Evolutionary conservation across 2,113 vertebrate genomes (phyloP).

Genomic region (Tenrec ecaudatus): DNA sequence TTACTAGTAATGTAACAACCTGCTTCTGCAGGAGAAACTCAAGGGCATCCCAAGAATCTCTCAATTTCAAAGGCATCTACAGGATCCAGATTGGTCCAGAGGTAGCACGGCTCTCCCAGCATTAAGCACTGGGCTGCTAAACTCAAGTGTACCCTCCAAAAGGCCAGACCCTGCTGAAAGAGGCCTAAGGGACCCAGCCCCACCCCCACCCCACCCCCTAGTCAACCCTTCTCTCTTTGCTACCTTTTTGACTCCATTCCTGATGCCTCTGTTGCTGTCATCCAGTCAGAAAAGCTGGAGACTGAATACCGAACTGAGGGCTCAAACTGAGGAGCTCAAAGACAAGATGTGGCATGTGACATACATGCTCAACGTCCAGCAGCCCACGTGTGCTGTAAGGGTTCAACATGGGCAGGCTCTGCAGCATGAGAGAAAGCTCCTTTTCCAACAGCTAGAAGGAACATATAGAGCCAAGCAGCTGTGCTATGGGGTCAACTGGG

Average conservation of each 20-base stretch:
- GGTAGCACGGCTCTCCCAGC: not conserved
- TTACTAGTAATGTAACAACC: not conserved
- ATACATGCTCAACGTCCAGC: conserved; percentile 98
- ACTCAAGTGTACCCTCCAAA: not conserved
- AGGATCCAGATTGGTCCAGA: not conserved
- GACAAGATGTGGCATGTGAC: conserved; percentile 98
- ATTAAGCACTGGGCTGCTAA: not conserved
- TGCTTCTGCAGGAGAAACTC: not conserved
- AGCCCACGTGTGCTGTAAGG: conserved; percentile 97
- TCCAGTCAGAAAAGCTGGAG: conserved; percentile 96
- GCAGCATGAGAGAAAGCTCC: conserved; percentile 96
- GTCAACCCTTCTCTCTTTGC: not conserved
- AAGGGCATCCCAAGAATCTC: not conserved
- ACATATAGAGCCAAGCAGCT: conserved; percentile 90
- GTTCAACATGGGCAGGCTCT: conserved; percentile 96
- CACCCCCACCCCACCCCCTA: not conserved
- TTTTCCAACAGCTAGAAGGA: conserved; percentile 97
- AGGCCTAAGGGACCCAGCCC: accelerated
- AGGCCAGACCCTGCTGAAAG: not conserved
- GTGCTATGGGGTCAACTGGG: conserved; percentile 23
- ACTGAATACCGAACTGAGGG: conserved; percentile 95
- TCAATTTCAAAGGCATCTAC: not conserved
- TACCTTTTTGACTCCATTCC: not conserved
- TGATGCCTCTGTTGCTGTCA: conserved; percentile 40
- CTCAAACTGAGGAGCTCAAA: conserved; percentile 97